These are phyloP conservation scores for Acanthisitta chloris DNA, from an alignment of 2,113 vertebrate genomes.

Conservation along the genomic window DNA sequence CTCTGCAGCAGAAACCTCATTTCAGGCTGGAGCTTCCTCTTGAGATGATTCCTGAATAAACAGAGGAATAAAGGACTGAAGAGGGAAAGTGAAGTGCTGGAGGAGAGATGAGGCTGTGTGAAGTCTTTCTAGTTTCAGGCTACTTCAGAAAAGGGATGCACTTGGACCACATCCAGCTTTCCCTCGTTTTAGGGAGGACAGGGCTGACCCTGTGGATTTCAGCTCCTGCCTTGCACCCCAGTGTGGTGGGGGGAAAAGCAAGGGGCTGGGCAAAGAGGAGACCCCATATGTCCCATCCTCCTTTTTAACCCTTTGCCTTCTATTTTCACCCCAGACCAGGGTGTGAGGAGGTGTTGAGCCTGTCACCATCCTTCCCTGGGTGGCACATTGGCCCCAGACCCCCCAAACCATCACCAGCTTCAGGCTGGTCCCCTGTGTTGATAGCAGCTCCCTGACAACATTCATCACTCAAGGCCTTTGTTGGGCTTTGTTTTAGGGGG, in stretches of 20 bases:
- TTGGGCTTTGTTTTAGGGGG: fast-evolving
- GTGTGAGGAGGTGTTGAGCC: not conserved
- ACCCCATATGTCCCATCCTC: not conserved
- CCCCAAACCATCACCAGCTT: not conserved
- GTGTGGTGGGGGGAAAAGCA: fast-evolving
- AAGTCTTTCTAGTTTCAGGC: not conserved
- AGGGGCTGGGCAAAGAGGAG: fast-evolving
- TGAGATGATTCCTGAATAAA: not conserved
- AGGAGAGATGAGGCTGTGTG: not conserved
- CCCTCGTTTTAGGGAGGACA: not conserved
- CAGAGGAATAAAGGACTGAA: fast-evolving
- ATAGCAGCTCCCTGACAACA: fast-evolving
- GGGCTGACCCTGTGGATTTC: not conserved
- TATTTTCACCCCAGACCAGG: fast-evolving
- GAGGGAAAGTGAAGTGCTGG: not conserved
- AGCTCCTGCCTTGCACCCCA: not conserved
- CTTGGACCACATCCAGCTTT: not conserved
- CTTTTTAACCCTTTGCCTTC: not conserved
- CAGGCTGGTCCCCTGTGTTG: fast-evolving
- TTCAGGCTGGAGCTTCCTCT: not conserved
- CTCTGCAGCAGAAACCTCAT: not conserved
- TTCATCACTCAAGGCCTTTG: not conserved
- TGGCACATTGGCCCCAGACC: not conserved
- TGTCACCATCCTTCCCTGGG: not conserved
- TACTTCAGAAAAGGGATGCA: too few relatives aligned